Evolutionary conservation across 2,888 invertebrate genomes (phyloP).

Genomic region (Phorcus lineatus): DNA sequence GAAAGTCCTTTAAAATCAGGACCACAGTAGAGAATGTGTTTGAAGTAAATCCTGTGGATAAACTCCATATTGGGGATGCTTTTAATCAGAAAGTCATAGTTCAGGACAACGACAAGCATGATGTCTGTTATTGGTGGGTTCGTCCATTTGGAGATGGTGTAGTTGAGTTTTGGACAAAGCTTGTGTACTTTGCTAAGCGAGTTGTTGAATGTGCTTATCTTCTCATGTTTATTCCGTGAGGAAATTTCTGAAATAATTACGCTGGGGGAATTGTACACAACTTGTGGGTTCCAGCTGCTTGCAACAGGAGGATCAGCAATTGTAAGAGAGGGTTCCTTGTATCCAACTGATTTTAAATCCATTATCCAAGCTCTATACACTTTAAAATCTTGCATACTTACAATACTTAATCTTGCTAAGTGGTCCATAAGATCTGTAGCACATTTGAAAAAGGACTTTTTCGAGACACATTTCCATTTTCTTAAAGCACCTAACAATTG

Average conservation of each 20-base stretch:
- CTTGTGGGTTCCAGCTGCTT: neutral
- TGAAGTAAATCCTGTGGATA: constrained; percentile 12
- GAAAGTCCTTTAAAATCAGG: neutral
- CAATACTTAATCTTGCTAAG: neutral
- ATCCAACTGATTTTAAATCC: neutral
- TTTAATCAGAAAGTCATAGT: constrained; percentile 9
- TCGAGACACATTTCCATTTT: neutral
- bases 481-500: neutral
- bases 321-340: neutral
- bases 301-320: neutral
- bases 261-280: neutral
- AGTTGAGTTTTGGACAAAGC: neutral
- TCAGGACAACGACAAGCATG: constrained; percentile 8
- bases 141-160: neutral
- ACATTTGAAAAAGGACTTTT: neutral
- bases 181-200: neutral
- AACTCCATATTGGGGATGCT: constrained; percentile 17
- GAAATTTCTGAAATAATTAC: neutral
- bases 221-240: neutral
- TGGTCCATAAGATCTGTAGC: neutral
- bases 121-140: neutral
- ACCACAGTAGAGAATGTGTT: constrained; percentile 23
- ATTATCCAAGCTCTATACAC: neutral
- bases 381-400: neutral
- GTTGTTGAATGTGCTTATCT: neutral